These are phyloP conservation scores for Gopherus evgoodei DNA, from an alignment of 2,113 vertebrate genomes.

Conservation along the genomic window DNA sequence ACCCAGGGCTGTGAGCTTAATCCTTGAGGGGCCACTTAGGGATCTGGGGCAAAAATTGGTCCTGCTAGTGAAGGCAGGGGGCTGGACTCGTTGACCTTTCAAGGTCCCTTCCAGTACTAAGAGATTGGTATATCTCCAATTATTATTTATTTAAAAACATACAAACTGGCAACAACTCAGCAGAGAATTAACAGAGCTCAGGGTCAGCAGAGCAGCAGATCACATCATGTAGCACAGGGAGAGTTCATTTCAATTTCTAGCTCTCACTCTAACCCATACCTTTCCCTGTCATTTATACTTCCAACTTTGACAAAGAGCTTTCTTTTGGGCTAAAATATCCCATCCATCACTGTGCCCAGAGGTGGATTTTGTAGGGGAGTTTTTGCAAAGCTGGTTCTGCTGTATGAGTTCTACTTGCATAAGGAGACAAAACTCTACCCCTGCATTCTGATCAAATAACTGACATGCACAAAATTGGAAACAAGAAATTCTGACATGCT, in stretches of 20 bases:
- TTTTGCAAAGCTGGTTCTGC: background rate
- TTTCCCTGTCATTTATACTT: background rate
- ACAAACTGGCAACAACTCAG: accelerated
- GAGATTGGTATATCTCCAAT: too few relatives aligned
- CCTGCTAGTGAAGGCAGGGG: too few relatives aligned
- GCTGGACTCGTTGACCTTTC: too few relatives aligned
- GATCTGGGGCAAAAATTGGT: too few relatives aligned
- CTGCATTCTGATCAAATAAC: background rate
- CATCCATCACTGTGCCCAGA: background rate
- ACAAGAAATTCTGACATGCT: background rate
- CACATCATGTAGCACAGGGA: background rate
- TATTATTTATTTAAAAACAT: background rate
- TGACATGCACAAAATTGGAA: background rate
- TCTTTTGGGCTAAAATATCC: background rate
- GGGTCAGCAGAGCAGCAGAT: background rate
- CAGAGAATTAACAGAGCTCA: background rate
- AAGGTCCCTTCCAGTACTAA: too few relatives aligned
- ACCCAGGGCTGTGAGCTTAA: too few relatives aligned
- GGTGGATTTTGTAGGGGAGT: background rate
- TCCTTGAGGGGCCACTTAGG: too few relatives aligned
- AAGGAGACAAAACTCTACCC: background rate
- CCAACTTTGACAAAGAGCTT: background rate
- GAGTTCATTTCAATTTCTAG: background rate
- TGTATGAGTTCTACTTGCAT: background rate
- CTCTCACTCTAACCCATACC: background rate